These are phyloP conservation scores for Aphis gossypii DNA, from an alignment of 1,140 invertebrate genomes.

Conservation along the genomic window DNA sequence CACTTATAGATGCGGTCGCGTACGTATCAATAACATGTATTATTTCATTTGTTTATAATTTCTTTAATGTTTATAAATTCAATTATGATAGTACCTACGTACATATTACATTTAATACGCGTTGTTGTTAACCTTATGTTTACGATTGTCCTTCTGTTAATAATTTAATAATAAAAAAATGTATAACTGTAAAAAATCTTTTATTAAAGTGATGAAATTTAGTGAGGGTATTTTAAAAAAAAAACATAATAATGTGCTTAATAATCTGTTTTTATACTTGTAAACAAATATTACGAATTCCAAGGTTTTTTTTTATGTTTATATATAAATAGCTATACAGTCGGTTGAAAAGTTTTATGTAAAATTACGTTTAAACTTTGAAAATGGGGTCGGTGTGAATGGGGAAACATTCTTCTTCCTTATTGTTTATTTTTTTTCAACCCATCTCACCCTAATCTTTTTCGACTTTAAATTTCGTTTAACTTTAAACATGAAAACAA, in stretches of 20 bases:
- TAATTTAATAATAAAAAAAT: constrained; percentile 2
- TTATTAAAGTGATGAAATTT: not conserved
- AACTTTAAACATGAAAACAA: constrained; percentile 26
- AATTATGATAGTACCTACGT: not conserved
- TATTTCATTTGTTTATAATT: not conserved
- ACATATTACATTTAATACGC: not conserved
- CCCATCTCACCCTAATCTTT: constrained; percentile 34
- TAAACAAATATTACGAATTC: constrained; percentile 24
- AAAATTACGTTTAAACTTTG: constrained; percentile 37
- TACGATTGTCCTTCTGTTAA: not conserved
- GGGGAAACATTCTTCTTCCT: constrained; percentile 29
- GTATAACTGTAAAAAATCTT: not conserved
- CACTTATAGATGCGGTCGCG: no score
- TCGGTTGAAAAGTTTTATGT: constrained; percentile 24
- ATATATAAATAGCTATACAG: not conserved
- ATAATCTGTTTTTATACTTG: constrained; percentile 36
- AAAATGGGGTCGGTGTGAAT: constrained; percentile 27
- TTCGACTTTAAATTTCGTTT: constrained; percentile 33
- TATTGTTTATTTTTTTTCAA: constrained; percentile 40
- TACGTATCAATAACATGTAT: not conserved
- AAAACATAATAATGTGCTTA: constrained; percentile 27
- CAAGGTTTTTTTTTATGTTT: not conserved
- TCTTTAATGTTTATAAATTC: not conserved
- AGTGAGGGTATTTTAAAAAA: constrained; percentile 9
- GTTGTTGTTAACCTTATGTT: not conserved